Base-by-base conservation (phyloP, 2,113 vertebrate genomes). In the Ammospiza caudacuta region DNA sequence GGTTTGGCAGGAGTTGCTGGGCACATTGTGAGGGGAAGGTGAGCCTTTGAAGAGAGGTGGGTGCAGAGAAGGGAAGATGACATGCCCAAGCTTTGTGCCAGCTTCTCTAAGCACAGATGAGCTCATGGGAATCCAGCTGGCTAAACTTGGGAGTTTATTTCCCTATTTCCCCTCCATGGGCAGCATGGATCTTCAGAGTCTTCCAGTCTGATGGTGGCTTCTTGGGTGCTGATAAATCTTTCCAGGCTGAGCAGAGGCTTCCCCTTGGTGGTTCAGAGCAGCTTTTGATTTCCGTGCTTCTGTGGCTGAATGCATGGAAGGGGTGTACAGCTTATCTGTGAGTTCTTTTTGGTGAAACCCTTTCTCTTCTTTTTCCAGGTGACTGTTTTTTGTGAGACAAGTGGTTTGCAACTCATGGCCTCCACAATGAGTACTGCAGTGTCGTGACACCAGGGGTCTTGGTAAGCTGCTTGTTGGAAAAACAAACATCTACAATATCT, bases 371-470 rank as follows among this genome's bases (percentile, higher is more conserved):
- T 70, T 77, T 73, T 96, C 67, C 84, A 98, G 98, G 97, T 97
- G 94, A 95, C 92, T 59, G 73, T 90, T 90, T 83, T 79, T 95
- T 97, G 94, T 96, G 94, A 96, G 94, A 92, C 80, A 8, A 97
- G 93, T 77, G 44, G 77, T 97, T 96, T 37, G 44, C 94, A 93
- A 76, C 94, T 92, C 89, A 91, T 92, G 84, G 66, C 94, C 75
- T 96, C 90, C 96, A 97, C 39, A 41, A 98, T 98, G 98, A 98
- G 93, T 91, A 97, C 96, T 89, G 97, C 97, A 3, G 96, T 98
- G 80, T 98, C 96, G 97, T 98, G 98, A 98, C 97, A 96, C 97
- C 96, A 89, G 96, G 96, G 98, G 97, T 98, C 98, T 97, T 73
- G 98, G 98, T 98, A 97, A 98, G 98, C 93, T 95, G 10, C 55